Conservation (phyloP, 1,140 invertebrate species). For the Neodiprion lecontei region DNA sequence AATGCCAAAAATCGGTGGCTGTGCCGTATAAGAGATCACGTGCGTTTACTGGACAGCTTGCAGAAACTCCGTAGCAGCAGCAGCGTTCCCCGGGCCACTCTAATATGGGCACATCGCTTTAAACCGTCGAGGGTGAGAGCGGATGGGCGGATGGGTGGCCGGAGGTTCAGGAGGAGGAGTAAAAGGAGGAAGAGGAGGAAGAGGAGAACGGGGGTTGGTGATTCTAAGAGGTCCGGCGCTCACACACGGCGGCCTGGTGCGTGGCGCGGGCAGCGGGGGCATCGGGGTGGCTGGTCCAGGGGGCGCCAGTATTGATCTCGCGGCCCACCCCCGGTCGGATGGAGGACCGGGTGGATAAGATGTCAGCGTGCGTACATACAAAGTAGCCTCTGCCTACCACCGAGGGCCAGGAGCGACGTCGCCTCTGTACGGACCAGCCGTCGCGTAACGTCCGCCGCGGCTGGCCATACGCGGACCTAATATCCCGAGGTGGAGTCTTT, state of each 20-base stretch:
- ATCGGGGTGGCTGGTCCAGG: conserved; percentile 48
- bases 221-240: conserved; percentile 60
- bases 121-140: conserved; percentile 48
- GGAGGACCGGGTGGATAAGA: conserved; percentile 54
- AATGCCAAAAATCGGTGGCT: no score
- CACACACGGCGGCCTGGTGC: conserved; percentile 43
- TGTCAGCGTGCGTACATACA: conserved; percentile 62
- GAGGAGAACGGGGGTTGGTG: conserved; percentile 51
- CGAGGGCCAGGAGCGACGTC: background rate
- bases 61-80: background rate
- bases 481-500: background rate
- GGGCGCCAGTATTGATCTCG: conserved; percentile 46
- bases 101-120: conserved; percentile 55
- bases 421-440: background rate
- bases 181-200: conserved; percentile 25
- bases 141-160: conserved; percentile 45
- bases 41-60: no score
- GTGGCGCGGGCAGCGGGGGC: conserved; percentile 1
- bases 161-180: conserved; percentile 25
- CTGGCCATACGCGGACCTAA: background rate
- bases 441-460: conserved; percentile 24
- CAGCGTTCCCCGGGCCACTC: conserved; percentile 19
- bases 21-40: no score
- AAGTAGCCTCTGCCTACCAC: conserved; percentile 50
- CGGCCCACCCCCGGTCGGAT: conserved; percentile 38